phyloP scores from a whole-genome alignment of 2,797 vertebrate species.

The Cossypha niveicapilla region DNA sequence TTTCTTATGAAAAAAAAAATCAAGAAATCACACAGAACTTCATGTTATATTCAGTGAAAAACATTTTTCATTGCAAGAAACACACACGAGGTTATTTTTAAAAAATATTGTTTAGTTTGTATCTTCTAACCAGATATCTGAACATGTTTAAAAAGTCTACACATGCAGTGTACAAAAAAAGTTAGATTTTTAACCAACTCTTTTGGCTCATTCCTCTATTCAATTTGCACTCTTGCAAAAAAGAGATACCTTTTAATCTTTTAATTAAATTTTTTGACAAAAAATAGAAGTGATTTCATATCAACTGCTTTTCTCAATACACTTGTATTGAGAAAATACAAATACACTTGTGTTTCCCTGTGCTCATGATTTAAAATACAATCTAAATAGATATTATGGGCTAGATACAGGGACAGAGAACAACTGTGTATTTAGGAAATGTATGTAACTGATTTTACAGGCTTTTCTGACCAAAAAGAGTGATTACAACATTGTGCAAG shows the following conservation, averaged over 20 bases:
- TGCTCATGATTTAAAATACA: not conserved
- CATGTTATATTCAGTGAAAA: not conserved
- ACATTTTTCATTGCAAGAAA: conserved; percentile 23
- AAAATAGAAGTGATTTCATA: not conserved
- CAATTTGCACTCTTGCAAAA: not conserved
- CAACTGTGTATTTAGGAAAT: not conserved
- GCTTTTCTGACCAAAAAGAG: not conserved
- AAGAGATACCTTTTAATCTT: not conserved
- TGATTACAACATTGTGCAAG: not conserved
- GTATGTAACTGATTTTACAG: not conserved
- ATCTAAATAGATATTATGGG: not conserved
- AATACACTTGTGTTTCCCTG: not conserved
- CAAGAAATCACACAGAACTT: not conserved
- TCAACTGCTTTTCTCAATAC: not conserved
- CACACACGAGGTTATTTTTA: not conserved
- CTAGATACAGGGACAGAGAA: not conserved
- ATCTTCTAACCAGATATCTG: not conserved
- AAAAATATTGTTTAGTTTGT: not conserved
- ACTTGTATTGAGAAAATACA: not conserved
- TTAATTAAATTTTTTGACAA: not conserved
- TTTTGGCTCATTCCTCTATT: not conserved
- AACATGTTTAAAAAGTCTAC: not conserved
- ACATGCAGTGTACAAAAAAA: not conserved
- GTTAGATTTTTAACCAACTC: not conserved
- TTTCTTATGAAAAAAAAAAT: not conserved